These are phyloP conservation scores for Apeltes quadracus DNA, from an alignment of 2,113 vertebrate species.

Conservation along the genomic window DNA sequence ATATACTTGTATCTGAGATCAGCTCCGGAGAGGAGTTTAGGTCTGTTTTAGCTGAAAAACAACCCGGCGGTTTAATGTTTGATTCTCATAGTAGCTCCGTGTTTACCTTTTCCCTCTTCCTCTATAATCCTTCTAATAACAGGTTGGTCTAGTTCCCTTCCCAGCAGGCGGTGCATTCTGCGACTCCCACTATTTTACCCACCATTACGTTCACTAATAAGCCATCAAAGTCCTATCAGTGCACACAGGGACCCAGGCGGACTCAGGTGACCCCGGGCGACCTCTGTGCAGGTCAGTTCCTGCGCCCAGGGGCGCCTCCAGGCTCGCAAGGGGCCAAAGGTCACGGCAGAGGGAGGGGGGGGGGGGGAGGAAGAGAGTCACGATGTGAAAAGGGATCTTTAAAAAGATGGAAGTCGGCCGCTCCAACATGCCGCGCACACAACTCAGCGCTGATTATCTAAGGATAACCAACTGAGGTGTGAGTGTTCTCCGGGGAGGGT, in stretches of 20 bases:
- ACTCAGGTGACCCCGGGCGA: conserved; percentile 62
- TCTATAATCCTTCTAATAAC: conserved; percentile 37
- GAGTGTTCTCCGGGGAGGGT: conserved; percentile 59
- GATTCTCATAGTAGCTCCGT: conserved; percentile 29
- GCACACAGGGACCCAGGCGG: conserved; percentile 57
- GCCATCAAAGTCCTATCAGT: conserved; percentile 67
- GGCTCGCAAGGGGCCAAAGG: conserved; percentile 65
- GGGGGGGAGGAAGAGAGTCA: not conserved
- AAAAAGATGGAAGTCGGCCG: conserved; percentile 50
- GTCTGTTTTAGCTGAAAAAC: conserved; percentile 19
- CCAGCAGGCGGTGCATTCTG: conserved; percentile 47
- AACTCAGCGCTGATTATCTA: conserved; percentile 59
- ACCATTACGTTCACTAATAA: conserved; percentile 69
- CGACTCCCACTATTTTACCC: conserved; percentile 59
- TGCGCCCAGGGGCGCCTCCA: conserved; percentile 57
- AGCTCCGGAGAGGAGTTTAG: conserved; percentile 15
- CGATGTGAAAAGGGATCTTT: conserved; percentile 40
- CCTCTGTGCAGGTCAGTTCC: conserved; percentile 73
- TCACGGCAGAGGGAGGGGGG: conserved; percentile 28
- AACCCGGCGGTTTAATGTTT: conserved; percentile 6
- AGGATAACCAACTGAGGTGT: conserved; percentile 75
- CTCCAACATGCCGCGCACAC: conserved; percentile 44
- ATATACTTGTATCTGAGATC: conserved; percentile 13
- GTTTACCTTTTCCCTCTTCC: conserved; percentile 19
- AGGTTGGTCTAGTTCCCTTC: conserved; percentile 46